Evolutionary conservation across 2,113 vertebrate species (phyloP).

Genomic region (Podilymbus podiceps): DNA sequence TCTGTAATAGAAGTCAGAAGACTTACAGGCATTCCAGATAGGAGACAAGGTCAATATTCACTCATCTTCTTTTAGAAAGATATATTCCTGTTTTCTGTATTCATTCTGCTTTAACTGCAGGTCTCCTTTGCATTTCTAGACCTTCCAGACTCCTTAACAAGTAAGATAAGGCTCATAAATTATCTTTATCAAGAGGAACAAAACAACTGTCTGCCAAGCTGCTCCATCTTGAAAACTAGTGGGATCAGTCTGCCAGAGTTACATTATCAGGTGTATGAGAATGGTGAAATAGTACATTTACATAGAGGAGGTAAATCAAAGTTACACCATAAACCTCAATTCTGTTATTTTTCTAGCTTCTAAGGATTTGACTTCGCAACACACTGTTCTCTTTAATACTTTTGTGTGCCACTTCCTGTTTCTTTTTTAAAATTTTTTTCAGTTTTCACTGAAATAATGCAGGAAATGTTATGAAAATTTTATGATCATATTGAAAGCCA

Average conservation of each 20-base stretch:
- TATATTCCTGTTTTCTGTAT: background rate
- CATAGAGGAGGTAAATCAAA: background rate
- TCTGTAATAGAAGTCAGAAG: background rate
- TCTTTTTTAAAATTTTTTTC: background rate
- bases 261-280: background rate
- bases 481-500: background rate
- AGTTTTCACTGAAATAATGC: background rate
- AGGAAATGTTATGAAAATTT: background rate
- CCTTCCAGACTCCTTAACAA: background rate
- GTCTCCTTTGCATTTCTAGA: background rate
- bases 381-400: background rate
- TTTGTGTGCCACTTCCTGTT: constrained; percentile 5
- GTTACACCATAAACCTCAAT: background rate
- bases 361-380: background rate
- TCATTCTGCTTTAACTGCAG: background rate
- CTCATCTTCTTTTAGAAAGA: background rate
- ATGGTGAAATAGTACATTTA: background rate
- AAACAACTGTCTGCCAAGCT: background rate
- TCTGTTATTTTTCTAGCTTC: background rate
- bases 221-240: background rate
- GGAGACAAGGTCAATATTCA: background rate
- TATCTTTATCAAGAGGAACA: background rate
- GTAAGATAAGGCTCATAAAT: background rate
- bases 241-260: background rate
- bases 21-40: background rate